Percentiles rank a stretch among this genome's conserved stretches.
These are phyloP conservation scores for Chydorus sphaericus DNA, from an alignment of 2,888 invertebrate genomes.

Conservation along the genomic window DNA sequence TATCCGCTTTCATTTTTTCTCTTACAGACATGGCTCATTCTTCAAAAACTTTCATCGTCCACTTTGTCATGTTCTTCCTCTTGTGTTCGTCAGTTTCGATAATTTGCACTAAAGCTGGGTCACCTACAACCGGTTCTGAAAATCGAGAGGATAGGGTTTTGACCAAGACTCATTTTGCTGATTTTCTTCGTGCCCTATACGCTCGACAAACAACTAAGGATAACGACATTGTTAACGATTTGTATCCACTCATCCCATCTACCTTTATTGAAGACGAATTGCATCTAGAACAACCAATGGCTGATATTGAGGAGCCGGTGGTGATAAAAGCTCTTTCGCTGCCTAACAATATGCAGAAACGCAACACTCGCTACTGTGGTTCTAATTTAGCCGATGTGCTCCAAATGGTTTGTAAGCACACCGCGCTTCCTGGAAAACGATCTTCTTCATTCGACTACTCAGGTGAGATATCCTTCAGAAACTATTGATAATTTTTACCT, in stretches of 20 bases:
- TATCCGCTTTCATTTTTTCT: no score
- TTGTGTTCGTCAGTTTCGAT: no score
- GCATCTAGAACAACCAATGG: background rate
- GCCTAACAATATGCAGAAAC: conserved; percentile 8
- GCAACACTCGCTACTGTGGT: conserved; percentile 28
- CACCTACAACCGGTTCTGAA: no score
- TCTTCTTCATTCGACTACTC: conserved; percentile 26
- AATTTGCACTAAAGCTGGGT: no score
- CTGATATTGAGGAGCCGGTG: no score
- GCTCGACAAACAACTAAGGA: background rate
- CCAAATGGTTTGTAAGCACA: conserved; percentile 29
- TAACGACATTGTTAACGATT: background rate
- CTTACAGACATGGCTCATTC: no score
- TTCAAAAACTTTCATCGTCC: no score
- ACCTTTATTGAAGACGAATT: background rate
- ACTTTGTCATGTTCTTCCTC: no score
- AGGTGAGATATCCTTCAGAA: no score
- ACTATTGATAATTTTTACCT: no score
- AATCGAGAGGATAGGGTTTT: no score
- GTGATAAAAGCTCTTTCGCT: background rate
- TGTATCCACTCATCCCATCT: background rate
- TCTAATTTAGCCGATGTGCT: conserved; percentile 27
- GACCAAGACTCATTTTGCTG: conserved; percentile 4
- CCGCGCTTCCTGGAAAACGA: conserved; percentile 17
- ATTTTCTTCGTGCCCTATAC: background rate